phyloP scores from a whole-genome alignment of 2,113 vertebrate genomes.

The Taxidea taxus region DNA sequence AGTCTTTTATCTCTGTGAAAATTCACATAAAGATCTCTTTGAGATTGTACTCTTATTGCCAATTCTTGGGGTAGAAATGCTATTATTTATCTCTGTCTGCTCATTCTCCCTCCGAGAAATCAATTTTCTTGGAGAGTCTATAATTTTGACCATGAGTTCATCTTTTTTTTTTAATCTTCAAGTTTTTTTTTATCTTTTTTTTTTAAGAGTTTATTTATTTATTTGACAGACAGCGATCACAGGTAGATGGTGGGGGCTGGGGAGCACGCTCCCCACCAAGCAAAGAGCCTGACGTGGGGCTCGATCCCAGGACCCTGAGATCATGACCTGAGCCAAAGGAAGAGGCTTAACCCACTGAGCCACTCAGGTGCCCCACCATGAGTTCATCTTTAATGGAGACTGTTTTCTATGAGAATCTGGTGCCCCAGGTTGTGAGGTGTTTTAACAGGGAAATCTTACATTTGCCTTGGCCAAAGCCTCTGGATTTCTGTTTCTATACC shows the following conservation, averaged over 20 bases:
- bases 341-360: too few species aligned
- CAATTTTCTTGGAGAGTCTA: not conserved
- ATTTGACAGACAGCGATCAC: too few species aligned
- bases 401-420: not conserved
- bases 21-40: conserved; percentile 1
- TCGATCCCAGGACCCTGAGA: too few species aligned
- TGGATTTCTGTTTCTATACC: not conserved
- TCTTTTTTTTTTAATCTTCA: not conserved
- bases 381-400: not conserved
- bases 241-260: too few species aligned
- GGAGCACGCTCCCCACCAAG: too few species aligned
- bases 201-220: too few species aligned
- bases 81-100: not conserved
- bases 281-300: too few species aligned
- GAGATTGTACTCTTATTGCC: not conserved
- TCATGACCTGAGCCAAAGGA: too few species aligned
- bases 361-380: not conserved
- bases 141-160: not conserved
- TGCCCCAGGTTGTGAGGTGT: not conserved
- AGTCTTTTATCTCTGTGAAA: not conserved
- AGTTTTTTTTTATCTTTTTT: too few species aligned
- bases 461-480: not conserved
- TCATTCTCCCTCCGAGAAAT: not conserved
- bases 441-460: not conserved
- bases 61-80: not conserved